These are phyloP conservation scores for Phasianus colchicus DNA, from an alignment of 2,113 vertebrate genomes.

Conservation along the genomic window DNA sequence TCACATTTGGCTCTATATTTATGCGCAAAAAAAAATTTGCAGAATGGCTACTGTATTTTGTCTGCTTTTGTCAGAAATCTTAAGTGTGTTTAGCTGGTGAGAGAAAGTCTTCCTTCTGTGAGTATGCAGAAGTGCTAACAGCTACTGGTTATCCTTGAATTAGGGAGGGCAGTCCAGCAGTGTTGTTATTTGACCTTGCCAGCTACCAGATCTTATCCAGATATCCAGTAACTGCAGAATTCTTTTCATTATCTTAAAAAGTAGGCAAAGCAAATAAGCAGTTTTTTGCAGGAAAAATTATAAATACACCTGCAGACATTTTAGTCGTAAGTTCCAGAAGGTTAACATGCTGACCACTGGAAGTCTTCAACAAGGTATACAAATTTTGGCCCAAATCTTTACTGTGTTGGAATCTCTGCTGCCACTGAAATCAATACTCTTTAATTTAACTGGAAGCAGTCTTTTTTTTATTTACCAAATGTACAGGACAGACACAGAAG, in stretches of 20 bases:
- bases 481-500: background rate
- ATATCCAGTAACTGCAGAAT: background rate
- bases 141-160: background rate
- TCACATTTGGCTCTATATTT: rapidly evolving
- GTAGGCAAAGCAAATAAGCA: background rate
- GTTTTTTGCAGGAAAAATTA: background rate
- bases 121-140: background rate
- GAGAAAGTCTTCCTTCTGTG: background rate
- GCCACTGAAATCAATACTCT: background rate
- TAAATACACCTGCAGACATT: background rate
- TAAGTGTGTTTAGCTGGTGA: background rate
- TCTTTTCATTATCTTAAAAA: background rate
- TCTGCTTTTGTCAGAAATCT: background rate
- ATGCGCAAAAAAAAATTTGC: background rate
- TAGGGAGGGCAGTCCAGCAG: background rate
- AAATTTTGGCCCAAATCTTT: background rate
- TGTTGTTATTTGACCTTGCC: background rate
- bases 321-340: background rate
- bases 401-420: background rate
- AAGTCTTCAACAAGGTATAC: background rate
- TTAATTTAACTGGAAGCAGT: background rate
- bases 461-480: background rate
- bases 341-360: background rate
- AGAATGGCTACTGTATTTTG: background rate
- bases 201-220: background rate